Base-by-base conservation (phyloP, 2,888 invertebrate species). In the Dryocosmus kuriphilus region DNA sequence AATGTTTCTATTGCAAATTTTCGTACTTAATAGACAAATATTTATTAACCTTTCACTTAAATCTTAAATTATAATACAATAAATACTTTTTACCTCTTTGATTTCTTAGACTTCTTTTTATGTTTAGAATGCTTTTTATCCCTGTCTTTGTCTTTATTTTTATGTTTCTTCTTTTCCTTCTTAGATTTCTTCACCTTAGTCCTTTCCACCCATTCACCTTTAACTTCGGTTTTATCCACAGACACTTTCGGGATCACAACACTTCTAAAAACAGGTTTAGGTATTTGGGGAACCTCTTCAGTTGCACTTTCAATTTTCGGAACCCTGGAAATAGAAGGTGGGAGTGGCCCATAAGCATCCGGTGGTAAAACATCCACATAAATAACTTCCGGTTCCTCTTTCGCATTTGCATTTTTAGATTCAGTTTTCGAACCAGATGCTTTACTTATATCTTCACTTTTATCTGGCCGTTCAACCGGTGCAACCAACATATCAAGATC, bases 321-420 rank as follows among this genome's bases (percentile, higher is more conserved):
- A 14, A 86, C 84, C 46, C 90, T 93, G 1, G 5, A 2, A 9
- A 46, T 11, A 14, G 93, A 92, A 1, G 95, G 94, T 82, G 94
- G 92, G 87, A 92, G 93, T 0, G 94, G 95, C 0, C 94, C 94
- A 75, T 94, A 95, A 22, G 92, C 88, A 84, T 92, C 90, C 1
- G 86, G 65, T n/a, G 81, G 79, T 46, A 85, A 55, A 67, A 84
- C 65, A 38, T 46, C 30, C 1, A 30, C 27, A 16, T 51, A 55
- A 46, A 57, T 19, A 0, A 75, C 60, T 73, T 81, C 77, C 35
- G 74, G 22, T 46, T 73, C 27, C 51, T 11, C 41, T 16, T 41
- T 16, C 16, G 32, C 41, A 0, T 73, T 62, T 19, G 51, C 57
- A 35, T 0, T 32, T 16, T 77, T 35, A 46, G 71, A 8, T 8